A percentile compares a stretch with the other conserved stretches of the same genome.
Evolutionary conservation across 2,113 vertebrate species (phyloP).

Genomic region (Raja brachyura): DNA sequence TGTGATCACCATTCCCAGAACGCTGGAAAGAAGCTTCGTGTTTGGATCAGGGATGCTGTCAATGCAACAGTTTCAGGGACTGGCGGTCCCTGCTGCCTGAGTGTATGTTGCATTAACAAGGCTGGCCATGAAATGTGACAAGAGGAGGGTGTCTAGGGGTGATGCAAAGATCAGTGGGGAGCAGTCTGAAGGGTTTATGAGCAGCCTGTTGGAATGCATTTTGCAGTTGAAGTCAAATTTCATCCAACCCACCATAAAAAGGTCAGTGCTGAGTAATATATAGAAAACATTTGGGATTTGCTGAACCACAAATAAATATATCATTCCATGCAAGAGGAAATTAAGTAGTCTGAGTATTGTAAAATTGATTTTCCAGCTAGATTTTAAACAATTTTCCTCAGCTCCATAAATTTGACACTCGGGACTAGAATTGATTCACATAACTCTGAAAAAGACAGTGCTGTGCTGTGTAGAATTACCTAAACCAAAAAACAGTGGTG

Average conservation of each 20-base stretch:
- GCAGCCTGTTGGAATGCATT: neutral
- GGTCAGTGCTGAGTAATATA: neutral
- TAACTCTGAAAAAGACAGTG: too few species aligned
- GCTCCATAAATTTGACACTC: neutral
- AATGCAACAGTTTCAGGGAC: neutral
- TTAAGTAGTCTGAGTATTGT: neutral
- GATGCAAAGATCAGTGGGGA: neutral
- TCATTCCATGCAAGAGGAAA: neutral
- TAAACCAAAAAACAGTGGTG: too few species aligned
- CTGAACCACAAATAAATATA: neutral
- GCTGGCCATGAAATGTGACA: neutral
- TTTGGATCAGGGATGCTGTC: neutral
- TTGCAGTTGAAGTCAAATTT: slow-evolving; percentile 26
- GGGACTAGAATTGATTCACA: neutral
- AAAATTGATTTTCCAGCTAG: neutral
- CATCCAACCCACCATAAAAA: slow-evolving; percentile 1
- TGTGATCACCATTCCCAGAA: too few species aligned
- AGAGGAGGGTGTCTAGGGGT: neutral
- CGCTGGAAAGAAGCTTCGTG: too few species aligned
- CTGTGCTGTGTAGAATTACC: too few species aligned
- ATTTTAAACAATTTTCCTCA: neutral
- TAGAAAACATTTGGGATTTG: neutral
- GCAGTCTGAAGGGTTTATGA: neutral
- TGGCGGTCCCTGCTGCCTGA: neutral
- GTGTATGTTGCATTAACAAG: slow-evolving; percentile 14